Evolutionary conservation across 2,797 vertebrate genomes (phyloP).

Genomic region (Leptatherina wallacei): DNA sequence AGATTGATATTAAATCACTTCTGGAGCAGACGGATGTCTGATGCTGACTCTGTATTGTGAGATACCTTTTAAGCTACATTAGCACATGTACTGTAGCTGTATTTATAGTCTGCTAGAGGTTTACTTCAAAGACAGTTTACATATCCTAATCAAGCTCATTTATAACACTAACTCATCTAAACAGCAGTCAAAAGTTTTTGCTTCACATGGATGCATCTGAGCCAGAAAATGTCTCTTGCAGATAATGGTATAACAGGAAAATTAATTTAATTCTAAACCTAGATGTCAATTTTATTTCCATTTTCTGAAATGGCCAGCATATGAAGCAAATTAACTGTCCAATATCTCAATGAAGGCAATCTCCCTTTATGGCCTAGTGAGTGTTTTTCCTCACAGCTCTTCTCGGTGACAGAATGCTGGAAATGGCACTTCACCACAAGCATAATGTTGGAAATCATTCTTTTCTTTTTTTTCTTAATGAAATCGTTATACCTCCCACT

Average conservation of each 20-base stretch:
- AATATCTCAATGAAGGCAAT: constrained; percentile 61
- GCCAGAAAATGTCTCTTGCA: constrained; percentile 36
- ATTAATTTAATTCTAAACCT: constrained; percentile 57
- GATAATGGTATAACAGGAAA: constrained; percentile 45
- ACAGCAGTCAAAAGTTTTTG: constrained; percentile 42
- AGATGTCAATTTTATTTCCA: constrained; percentile 60
- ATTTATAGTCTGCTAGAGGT: constrained; percentile 21
- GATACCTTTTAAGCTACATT: not conserved
- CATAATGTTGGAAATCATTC: constrained; percentile 66
- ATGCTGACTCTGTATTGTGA: constrained; percentile 5
- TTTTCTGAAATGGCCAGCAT: constrained; percentile 53
- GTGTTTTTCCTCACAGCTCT: constrained; percentile 59
- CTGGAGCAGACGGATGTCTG: not conserved
- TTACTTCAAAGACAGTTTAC: constrained; percentile 39
- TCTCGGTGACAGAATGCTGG: constrained; percentile 57
- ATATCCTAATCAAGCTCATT: constrained; percentile 43
- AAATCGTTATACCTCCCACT: constrained; percentile 66
- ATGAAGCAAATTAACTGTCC: constrained; percentile 69
- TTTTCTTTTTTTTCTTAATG: constrained; percentile 57
- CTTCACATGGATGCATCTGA: constrained; percentile 36
- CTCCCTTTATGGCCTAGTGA: constrained; percentile 62
- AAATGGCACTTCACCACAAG: constrained; percentile 64
- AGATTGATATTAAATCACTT: constrained; percentile 2
- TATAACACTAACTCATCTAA: constrained; percentile 40
- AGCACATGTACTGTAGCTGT: constrained; percentile 11